Evolutionary conservation across 2,888 invertebrate species (phyloP), one percentile per base, ranked within the genome.

Genomic region (Mesoligia furuncula): DNA sequence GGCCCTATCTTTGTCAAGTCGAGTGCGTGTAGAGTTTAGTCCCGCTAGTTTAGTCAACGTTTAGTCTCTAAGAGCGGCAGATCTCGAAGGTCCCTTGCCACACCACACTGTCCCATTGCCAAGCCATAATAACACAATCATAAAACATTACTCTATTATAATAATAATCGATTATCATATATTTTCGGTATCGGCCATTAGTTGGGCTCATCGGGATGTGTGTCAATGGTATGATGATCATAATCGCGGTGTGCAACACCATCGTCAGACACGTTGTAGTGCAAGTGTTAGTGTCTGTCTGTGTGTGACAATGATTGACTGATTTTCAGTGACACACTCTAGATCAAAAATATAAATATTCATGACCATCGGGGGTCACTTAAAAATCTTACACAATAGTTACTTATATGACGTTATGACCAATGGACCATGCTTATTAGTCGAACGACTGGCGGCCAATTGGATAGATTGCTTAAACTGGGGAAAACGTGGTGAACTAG

Each of bases 171-270:
- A 80, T 73, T 72, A 79, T 74, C 68, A 79, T 80, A 79, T 69
- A 85, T 81, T 67, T 85, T 80, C 81, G 75, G 73, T 65, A 70
- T 75, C 77, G 59, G 39, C 67, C 77, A 71, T 87, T 75, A 87
- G 79, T 42, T 36, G 24, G 39, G 48, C 71, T 73, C 75, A 27
- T 54, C 57, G 69, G 64, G 67, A 85, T 82, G 75, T 85, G 74
- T 84, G 81, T 79, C 87, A 80, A 77, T 81, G 77, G 59, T 59
- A 65, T 69, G 75, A 64, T 67, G 36, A 42, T 62, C 42, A n/a
- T 80, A 80, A 83, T 75, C 45, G 57, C 20, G 39, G 7, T 73
- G 80, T 75, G 84, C 75, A 75, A 80, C 70, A 51, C 27, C 61
- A 48, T 54, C 67, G 57, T 48, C 15, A 5, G 13, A 4, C 20